Conservation (phyloP, 2,797 vertebrate species). For the Molossus alvarezi region DNA sequence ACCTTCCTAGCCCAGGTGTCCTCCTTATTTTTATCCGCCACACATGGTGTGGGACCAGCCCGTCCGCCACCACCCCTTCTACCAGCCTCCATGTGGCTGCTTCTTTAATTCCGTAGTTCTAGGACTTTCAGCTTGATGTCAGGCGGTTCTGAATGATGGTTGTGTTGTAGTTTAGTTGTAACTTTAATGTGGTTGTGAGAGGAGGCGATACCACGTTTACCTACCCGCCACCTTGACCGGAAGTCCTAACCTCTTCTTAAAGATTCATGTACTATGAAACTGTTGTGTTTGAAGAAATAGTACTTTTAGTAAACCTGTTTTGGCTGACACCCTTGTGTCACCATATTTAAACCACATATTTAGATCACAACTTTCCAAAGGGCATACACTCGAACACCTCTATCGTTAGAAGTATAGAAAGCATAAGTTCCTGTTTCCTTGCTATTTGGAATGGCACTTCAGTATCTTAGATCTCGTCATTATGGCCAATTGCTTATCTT, state of each 20-base stretch:
- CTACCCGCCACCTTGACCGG: no score
- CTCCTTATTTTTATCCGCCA: no score
- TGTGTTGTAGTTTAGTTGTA: no score
- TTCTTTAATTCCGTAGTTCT: no score
- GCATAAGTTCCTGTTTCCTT: not conserved
- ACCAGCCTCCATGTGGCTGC: no score
- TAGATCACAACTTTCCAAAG: not conserved
- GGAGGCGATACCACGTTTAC: no score
- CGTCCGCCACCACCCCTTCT: no score
- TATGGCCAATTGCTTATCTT: not conserved
- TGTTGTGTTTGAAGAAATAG: not conserved
- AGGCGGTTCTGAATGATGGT: no score
- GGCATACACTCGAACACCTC: not conserved
- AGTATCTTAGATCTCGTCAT: not conserved
- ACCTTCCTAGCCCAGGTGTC: no score
- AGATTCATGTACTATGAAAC: not conserved
- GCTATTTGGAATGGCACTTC: not conserved
- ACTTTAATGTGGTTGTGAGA: no score
- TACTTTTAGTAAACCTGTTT: constrained; percentile 39
- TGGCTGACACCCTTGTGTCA: not conserved
- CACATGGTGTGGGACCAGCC: no score
- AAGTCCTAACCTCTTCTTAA: not conserved
- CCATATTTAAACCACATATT: not conserved
- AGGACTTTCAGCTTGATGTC: no score
- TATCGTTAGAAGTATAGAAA: not conserved